Percentiles rank a stretch among this genome's conserved stretches.
Evolutionary conservation across 2,888 invertebrate species (phyloP).

Genomic region (Eupelmus urozonus): DNA sequence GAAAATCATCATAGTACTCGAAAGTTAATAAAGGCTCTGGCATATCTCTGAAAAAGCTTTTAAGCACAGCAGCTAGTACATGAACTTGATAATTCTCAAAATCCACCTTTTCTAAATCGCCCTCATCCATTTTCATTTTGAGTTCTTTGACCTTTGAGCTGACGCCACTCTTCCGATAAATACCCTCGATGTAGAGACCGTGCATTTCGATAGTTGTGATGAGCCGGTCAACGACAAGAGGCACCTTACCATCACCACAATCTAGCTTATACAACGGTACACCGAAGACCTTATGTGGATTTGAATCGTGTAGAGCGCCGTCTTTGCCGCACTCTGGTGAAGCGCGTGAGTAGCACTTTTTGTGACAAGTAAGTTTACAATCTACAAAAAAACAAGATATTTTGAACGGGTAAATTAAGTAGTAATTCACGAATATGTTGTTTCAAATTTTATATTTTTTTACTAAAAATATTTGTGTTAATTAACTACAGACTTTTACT

Average conservation of each 20-base stretch:
- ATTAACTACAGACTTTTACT: too few species aligned
- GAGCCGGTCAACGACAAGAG: slow-evolving; percentile 91
- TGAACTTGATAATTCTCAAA: slow-evolving; percentile 92
- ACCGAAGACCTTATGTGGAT: slow-evolving; percentile 86
- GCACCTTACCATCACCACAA: slow-evolving; percentile 88
- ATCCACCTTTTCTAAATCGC: slow-evolving; percentile 84
- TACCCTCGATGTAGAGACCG: slow-evolving; percentile 94
- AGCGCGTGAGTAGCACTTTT: slow-evolving; percentile 92
- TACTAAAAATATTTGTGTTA: neutral
- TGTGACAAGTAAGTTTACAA: slow-evolving; percentile 95
- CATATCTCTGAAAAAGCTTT: slow-evolving; percentile 93
- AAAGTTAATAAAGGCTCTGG: slow-evolving; percentile 95
- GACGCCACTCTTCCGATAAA: slow-evolving; percentile 94
- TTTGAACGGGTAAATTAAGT: neutral
- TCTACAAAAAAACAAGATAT: slow-evolving; percentile 74
- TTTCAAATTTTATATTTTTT: neutral
- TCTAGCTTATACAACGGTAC: slow-evolving; percentile 87
- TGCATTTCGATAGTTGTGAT: slow-evolving; percentile 94
- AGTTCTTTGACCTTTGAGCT: slow-evolving; percentile 90
- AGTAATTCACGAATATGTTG: neutral
- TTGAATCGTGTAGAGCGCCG: slow-evolving; percentile 76
- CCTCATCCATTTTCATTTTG: slow-evolving; percentile 86
- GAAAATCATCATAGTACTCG: slow-evolving; percentile 96
- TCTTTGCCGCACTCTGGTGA: slow-evolving; percentile 80
- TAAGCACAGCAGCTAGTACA: slow-evolving; percentile 92